These are phyloP conservation scores for Pluvianellus socialis DNA, from an alignment of 2,113 vertebrate species.

Conservation along the genomic window DNA sequence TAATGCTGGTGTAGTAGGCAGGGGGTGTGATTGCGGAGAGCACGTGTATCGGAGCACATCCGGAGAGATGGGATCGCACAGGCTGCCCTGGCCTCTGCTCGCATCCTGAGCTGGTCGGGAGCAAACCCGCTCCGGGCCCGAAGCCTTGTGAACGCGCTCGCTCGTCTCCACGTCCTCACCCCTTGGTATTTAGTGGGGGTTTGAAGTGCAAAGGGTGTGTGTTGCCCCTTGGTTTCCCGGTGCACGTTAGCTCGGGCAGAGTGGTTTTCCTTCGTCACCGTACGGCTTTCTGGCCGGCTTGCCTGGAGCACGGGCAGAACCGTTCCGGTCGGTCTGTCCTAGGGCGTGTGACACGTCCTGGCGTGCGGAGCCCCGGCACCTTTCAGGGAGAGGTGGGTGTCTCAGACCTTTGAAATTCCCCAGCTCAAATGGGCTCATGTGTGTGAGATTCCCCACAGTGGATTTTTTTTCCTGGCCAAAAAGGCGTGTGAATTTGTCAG, in stretches of 20 bases:
- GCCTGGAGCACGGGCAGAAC: neutral
- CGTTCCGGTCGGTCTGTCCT: neutral
- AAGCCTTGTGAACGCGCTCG: fast-evolving
- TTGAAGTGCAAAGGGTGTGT: neutral
- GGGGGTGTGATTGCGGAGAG: neutral
- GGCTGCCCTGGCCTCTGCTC: neutral
- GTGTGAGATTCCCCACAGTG: neutral
- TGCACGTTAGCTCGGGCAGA: neutral
- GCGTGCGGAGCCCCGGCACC: too few relatives aligned
- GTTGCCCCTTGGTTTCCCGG: neutral
- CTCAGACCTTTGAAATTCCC: neutral
- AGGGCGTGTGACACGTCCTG: fast-evolving
- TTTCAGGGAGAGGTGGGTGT: neutral
- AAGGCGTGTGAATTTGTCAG: neutral
- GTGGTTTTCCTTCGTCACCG: neutral
- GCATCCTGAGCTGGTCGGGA: neutral
- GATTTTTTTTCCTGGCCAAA: neutral
- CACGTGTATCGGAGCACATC: fast-evolving
- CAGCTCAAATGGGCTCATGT: fast-evolving
- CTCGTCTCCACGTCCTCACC: neutral
- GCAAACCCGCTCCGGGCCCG: neutral
- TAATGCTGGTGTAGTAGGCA: fast-evolving
- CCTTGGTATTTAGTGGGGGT: neutral
- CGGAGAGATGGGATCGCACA: neutral
- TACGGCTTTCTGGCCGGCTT: too few relatives aligned